phyloP scores from a whole-genome alignment of 2,888 invertebrate genomes.

The Rhaphigaster nebulosa region DNA sequence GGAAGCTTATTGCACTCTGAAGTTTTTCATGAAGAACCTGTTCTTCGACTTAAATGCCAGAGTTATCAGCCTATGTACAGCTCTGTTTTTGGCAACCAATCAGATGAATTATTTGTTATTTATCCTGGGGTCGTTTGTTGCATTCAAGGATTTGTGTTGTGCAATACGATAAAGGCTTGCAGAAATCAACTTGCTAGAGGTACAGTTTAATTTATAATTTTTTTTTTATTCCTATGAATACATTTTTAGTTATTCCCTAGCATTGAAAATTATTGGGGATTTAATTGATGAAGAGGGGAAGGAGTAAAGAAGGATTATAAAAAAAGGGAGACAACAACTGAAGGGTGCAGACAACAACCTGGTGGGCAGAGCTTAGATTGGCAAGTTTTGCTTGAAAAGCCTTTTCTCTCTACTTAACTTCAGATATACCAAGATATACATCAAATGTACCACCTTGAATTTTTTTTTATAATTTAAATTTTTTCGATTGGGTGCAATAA shows the following conservation, averaged over 20 bases:
- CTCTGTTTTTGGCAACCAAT: slow-evolving; percentile 68
- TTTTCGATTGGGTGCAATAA: too few relatives aligned
- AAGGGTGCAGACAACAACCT: too few relatives aligned
- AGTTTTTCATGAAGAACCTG: slow-evolving; percentile 85
- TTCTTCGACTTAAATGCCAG: slow-evolving; percentile 84
- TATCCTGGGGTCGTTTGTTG: slow-evolving; percentile 81
- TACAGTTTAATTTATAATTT: slow-evolving; percentile 68
- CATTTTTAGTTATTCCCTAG: background rate
- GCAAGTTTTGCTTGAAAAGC: too few relatives aligned
- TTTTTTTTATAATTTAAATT: too few relatives aligned
- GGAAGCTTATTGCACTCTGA: slow-evolving; percentile 87
- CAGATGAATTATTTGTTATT: slow-evolving; percentile 82
- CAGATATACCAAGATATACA: too few relatives aligned
- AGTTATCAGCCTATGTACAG: slow-evolving; percentile 73
- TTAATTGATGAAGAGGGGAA: too few relatives aligned
- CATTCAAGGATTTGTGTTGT: slow-evolving; percentile 82
- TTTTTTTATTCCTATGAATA: background rate
- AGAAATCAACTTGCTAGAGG: slow-evolving; percentile 86
- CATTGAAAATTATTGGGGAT: too few relatives aligned
- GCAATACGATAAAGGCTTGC: slow-evolving; percentile 83
- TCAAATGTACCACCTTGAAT: too few relatives aligned
- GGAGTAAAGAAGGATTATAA: too few relatives aligned
- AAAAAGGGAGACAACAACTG: too few relatives aligned
- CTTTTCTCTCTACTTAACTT: too few relatives aligned
- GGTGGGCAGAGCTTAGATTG: too few relatives aligned